phyloP scores from a whole-genome alignment of 2,113 vertebrate genomes.

The Epinephelus cyanopodus region DNA sequence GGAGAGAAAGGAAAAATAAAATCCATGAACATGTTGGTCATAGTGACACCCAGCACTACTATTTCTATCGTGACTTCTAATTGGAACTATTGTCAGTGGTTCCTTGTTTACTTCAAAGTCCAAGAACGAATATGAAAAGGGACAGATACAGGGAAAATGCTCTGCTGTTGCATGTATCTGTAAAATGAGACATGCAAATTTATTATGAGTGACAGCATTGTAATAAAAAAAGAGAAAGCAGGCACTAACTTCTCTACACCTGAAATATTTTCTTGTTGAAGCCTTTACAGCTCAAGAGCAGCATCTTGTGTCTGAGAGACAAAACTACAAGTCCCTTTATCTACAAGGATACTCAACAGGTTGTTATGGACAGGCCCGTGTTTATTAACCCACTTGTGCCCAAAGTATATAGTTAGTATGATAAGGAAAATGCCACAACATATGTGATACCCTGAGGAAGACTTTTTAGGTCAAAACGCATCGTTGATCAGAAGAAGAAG shows the following conservation, averaged over 20 bases:
- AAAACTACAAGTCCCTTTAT: slow-evolving; percentile 51
- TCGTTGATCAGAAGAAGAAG: no score
- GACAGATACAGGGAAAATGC: not conserved
- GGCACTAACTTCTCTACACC: not conserved
- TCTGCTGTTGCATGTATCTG: not conserved
- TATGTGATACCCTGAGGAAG: no score
- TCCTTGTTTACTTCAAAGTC: not conserved
- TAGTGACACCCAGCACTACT: not conserved
- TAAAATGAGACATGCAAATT: not conserved
- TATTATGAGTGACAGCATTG: not conserved
- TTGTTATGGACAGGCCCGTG: not conserved
- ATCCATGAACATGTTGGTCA: not conserved
- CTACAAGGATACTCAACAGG: not conserved
- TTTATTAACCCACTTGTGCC: no score
- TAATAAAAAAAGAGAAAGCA: not conserved
- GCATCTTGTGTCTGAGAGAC: slow-evolving; percentile 74
- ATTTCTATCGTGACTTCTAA: not conserved
- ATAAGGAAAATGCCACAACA: no score
- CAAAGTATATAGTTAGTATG: no score
- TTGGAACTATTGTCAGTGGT: not conserved
- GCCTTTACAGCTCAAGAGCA: slow-evolving; percentile 68
- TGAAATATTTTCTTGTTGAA: not conserved
- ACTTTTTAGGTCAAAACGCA: no score
- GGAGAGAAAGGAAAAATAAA: not conserved
- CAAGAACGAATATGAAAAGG: not conserved